A percentile compares a stretch with the other conserved stretches of the same genome.
These are phyloP conservation scores for Zele albiditarsus DNA, from an alignment of 2,888 invertebrate genomes.

Conservation along the genomic window DNA sequence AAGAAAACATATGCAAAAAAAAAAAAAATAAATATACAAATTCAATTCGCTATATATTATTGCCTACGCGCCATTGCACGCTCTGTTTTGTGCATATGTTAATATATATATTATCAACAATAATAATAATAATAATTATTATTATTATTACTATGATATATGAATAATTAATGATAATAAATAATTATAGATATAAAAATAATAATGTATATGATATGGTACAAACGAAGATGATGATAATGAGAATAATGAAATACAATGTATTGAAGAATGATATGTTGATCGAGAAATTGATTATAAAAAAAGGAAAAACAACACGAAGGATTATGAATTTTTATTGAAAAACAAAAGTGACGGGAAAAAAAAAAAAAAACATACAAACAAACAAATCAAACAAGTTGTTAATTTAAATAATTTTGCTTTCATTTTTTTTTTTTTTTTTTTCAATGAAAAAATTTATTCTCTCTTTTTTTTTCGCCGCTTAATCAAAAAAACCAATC, in stretches of 20 bases:
- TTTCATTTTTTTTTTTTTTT: conserved; percentile 13
- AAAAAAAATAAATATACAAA: conserved; percentile 30
- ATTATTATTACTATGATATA: too few relatives aligned
- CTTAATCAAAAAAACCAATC: not conserved
- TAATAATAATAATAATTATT: conserved; percentile 21
- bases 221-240: conserved; percentile 57
- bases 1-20: conserved; percentile 3
- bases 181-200: conserved; percentile 29
- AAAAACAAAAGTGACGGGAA: conserved; percentile 50
- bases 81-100: conserved; percentile 58
- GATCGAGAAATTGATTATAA: conserved; percentile 62
- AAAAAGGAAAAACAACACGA: conserved; percentile 37
- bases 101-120: too few relatives aligned
- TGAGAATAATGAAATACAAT: conserved; percentile 59
- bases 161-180: not conserved
- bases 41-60: conserved; percentile 39
- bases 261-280: conserved; percentile 67
- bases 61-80: conserved; percentile 50
- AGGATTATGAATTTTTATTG: conserved; percentile 71
- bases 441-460: too few relatives aligned
- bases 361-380: not conserved
- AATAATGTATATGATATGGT: conserved; percentile 65
- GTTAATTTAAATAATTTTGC: not conserved
- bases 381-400: conserved; percentile 8
- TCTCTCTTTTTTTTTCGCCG: not conserved